Evolutionary conservation across 2,113 vertebrate species (phyloP).

Genomic region (Acanthochromis polyacanthus): DNA sequence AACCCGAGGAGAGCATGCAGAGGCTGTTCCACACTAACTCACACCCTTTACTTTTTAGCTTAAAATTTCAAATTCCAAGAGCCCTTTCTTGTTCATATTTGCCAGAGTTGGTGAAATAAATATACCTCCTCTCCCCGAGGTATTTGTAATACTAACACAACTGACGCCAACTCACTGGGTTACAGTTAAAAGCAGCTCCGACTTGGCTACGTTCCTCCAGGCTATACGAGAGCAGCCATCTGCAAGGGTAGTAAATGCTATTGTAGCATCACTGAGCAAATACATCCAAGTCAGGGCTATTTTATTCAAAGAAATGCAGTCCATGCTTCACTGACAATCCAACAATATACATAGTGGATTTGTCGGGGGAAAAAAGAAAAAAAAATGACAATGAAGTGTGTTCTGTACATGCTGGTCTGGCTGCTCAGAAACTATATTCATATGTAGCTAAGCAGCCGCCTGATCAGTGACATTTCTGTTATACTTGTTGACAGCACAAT

Average conservation of each 20-base stretch:
- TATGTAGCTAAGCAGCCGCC: background rate
- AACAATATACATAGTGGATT: constrained; percentile 39
- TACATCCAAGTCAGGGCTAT: constrained; percentile 78
- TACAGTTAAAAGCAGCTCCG: constrained; percentile 71
- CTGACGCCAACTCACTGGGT: constrained; percentile 66
- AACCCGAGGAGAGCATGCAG: constrained; percentile 14
- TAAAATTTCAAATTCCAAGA: background rate
- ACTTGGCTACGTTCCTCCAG: constrained; percentile 68
- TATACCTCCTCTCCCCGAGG: constrained; percentile 33
- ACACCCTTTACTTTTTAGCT: background rate
- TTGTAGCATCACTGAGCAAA: constrained; percentile 83
- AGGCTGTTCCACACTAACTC: background rate
- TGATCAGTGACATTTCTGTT: background rate
- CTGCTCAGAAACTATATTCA: constrained; percentile 20
- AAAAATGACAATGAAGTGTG: constrained; percentile 26
- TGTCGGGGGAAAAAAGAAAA: constrained; percentile 24
- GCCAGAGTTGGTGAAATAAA: constrained; percentile 28
- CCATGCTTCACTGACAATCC: constrained; percentile 64
- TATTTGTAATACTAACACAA: constrained; percentile 69
- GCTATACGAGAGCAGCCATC: constrained; percentile 76
- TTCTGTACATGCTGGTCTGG: constrained; percentile 1
- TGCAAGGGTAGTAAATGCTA: constrained; percentile 80
- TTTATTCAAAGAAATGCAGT: constrained; percentile 79
- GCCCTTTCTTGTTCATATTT: constrained; percentile 35
- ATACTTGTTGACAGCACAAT: background rate